A percentile compares a stretch with the other conserved stretches of the same genome.
Evolutionary conservation across 2,888 invertebrate species (phyloP).

Genomic region (Melanostoma scalare): DNA sequence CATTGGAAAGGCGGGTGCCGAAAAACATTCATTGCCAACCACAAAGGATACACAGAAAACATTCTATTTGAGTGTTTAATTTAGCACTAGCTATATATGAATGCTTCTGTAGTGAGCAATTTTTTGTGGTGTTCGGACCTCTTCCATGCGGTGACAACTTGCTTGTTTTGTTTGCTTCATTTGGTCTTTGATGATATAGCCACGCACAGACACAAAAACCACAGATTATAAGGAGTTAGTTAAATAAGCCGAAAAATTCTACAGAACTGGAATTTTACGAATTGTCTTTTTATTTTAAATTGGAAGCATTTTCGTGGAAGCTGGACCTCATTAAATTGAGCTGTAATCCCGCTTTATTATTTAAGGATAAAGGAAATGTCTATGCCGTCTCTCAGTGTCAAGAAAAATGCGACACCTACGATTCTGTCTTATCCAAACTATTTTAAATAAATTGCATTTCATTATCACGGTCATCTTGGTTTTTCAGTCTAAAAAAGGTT

Average conservation of each 20-base stretch:
- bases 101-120: constrained; percentile 23
- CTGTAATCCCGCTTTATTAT: constrained; percentile 5
- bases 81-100: constrained; percentile 70
- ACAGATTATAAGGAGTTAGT: constrained; percentile 50
- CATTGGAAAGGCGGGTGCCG: constrained; percentile 40
- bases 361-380: background rate
- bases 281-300: constrained; percentile 9
- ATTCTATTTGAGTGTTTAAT: constrained; percentile 75
- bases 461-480: too few relatives aligned
- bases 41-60: constrained; percentile 73
- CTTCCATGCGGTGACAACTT: constrained; percentile 60
- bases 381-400: too few relatives aligned
- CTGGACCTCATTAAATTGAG: constrained; percentile 42
- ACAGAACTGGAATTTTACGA: constrained; percentile 49
- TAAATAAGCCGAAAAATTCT: constrained; percentile 52
- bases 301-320: background rate
- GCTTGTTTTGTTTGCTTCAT: constrained; percentile 51
- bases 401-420: too few relatives aligned
- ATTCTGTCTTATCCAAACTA: too few relatives aligned
- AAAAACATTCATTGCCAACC: constrained; percentile 73
- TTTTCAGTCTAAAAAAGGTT: too few relatives aligned
- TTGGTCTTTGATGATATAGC: constrained; percentile 31
- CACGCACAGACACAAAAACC: constrained; percentile 20
- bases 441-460: too few relatives aligned
- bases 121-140: constrained; percentile 53